Evolutionary conservation across 2,888 invertebrate species (phyloP).

Genomic region (Euzetes globulus): DNA sequence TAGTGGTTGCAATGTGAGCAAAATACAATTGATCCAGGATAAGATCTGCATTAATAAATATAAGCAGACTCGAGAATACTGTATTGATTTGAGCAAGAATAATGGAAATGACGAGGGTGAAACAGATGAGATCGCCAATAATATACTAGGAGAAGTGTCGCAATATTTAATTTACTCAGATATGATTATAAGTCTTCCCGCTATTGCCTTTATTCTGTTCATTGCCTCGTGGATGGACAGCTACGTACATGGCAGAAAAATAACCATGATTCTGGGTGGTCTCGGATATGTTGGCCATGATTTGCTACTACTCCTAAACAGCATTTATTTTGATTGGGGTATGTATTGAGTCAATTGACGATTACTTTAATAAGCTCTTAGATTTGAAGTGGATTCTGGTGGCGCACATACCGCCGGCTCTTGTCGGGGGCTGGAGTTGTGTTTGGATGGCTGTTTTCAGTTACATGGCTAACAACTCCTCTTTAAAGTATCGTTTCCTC

Average conservation of each 20-base stretch:
- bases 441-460: background rate
- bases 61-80: background rate
- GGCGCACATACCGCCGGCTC: background rate
- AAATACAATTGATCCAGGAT: background rate
- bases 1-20: background rate
- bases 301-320: background rate
- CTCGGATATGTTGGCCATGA: background rate
- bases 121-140: background rate
- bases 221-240: conserved; percentile 27
- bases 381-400: background rate
- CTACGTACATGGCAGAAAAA: background rate
- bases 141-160: background rate
- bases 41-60: background rate
- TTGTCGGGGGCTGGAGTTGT: background rate
- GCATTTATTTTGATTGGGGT: background rate
- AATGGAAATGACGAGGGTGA: background rate
- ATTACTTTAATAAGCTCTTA: background rate
- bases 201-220: background rate
- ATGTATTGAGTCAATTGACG: background rate
- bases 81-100: background rate
- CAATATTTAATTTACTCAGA: background rate
- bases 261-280: background rate
- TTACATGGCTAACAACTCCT: background rate
- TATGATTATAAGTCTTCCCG: conserved; percentile 4
- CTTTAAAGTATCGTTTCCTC: background rate